Evolutionary conservation across 1,140 invertebrate species (phyloP), one percentile per base, ranked within the genome.

Genomic region (Alviniconcha marisindica): DNA sequence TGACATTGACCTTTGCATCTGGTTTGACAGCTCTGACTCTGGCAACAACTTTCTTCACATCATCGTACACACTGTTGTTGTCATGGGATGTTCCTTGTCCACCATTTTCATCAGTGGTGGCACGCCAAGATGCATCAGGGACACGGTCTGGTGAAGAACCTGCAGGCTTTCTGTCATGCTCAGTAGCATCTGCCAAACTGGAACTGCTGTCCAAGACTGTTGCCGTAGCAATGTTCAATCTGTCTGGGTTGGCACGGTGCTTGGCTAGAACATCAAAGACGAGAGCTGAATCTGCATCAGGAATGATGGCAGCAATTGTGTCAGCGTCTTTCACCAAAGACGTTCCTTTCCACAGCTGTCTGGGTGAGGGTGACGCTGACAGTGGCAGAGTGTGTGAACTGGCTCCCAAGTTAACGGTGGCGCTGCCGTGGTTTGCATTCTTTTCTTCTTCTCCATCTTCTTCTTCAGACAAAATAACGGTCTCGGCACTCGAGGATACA

Each of bases 211-310:
- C 87, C 48, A 90, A 56, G 18, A 92, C 60, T 69, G 86, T 82
- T 83, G 88, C 87, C 7, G 86, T 89, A 1, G 90, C 88, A 71
- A 90, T 56, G 74, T 92, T 87, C 18, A 92, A 77, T 73, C 91
- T 86, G 63, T 90, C 86, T 77, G 85, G 84, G n/a, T 86, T 77
- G 33, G 78, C 69, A 80, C 88, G 85, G 14, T 86, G 83, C 63
- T 85, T 74, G 38, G 86, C 78, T 14, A 92, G 74, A 83, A 85
- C 84, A 7, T 90, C 82, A 85, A 89, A 89, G 31, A 90, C 83
- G 24, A 69, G 38, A 42, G 83, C 56, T 42, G 85, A 42, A 85
- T 91, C 80, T 44, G 83, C 77, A 71, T 85, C 44, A 33, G 81
- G 78, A 44, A 91, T 66, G 36, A 91, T 87, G 36, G 54, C 73